Evolutionary conservation across 2,888 invertebrate species (phyloP), one percentile per base, ranked within the genome.

Genomic region (Chrysodeixis includens): DNA sequence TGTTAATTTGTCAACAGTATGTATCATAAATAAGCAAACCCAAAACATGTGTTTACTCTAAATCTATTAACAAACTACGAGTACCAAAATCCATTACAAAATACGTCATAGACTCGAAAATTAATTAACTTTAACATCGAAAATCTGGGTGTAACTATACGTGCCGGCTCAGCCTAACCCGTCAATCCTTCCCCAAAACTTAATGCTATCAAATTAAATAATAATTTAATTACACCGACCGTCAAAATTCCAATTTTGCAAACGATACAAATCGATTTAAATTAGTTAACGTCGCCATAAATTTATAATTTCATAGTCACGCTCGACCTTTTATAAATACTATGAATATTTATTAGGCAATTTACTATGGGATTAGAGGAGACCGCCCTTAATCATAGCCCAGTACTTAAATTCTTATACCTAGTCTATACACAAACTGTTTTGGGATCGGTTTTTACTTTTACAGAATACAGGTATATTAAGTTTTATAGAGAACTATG

Each of bases 241-340:
- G 70, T 69, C 63, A 62, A 69, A 70, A 73, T 78, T 78, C 66
- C 72, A 64, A 75, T 70, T 68, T 75, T 22, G 59, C 57, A 9
- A 75, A 59, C 76, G 55, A 66, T 68, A 75, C 57, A 72, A 75
- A 75, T 78, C 66, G 75, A 78, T 75, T 75, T 61, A 70, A 72
- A 75, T 78, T 69, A 59, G 62, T 70, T 70, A 69, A 78, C 63
- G 78, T 69, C 69, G 66, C 64, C 62, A 69, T 69, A 66, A 69
- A 52, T 67, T 77, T 55, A 68, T 69, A 62, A 67, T 69, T 74
- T 77, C 63, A 44, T 57, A 65, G 78, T 62, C 71, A 67, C 49
- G 58, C 14, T 60, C 55, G 59, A 12, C 63, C 54, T 66, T 78
- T 74, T 70, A 60, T 72, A 54, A 66, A 58, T 49, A 49, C 68